Base-by-base conservation (phyloP, 2,888 invertebrate genomes). In the Pseudococcus jackbeardsleyi region DNA sequence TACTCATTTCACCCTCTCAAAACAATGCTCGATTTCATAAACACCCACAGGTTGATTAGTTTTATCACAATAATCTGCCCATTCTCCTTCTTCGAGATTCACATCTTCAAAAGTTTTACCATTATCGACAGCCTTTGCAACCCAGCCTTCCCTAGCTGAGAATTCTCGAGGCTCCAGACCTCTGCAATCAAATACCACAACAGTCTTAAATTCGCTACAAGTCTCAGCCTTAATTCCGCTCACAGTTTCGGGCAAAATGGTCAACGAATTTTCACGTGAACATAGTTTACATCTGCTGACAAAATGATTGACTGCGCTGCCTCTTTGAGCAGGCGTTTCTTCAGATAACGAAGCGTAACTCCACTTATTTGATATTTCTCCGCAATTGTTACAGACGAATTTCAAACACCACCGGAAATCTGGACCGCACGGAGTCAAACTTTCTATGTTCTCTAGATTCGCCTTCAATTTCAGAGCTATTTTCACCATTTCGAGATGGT, bases 351-450 rank as follows among this genome's bases (percentile, higher is more conserved):
- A 48, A 0, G 6, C 8, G 15, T 88, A 89, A 17, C 77, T 85
- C 89, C 89, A 89, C 88, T 89, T 89, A 17, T 84, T 48, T 26
- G 89, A 88, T 59, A 85, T 54, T 68, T 89, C 88, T 1, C 89
- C 89, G 79, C 89, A 89, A 84, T 89, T 89, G 46, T 84, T 89
- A 12, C 87, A 89, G 8, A 72, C 84, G 77, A 89, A 89, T 50
- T 88, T 89, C 88, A 89, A 85, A 89, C 85, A 89, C 89, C 89
- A 89, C 8, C 84, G 87, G 59, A 89, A 89, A 39, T 89, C 89
- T 77, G 84, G 39, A 0, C 89, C 88, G 9, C 85, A 72, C 0
- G 88, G 46, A 26, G 22, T 54, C 17, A 89, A 42, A 7, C 79
- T 88, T 48, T 87, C 88, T 3, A 89, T 77, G 48, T 88, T 89